Evolutionary conservation across 2,888 invertebrate genomes (phyloP), one percentile per base, ranked within the genome.

Genomic region (Eugnorisma glareosa): DNA sequence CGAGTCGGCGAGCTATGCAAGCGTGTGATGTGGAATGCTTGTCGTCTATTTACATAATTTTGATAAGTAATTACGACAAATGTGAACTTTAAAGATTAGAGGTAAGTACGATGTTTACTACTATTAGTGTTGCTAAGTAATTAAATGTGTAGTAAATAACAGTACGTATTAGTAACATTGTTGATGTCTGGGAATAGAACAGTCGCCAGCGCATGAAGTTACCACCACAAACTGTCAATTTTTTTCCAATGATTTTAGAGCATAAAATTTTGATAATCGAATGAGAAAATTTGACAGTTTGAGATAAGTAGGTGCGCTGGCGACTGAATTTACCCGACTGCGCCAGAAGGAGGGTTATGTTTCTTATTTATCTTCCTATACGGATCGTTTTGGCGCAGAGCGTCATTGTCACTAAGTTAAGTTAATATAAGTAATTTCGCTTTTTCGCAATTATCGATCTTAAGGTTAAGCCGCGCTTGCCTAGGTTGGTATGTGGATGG

Each of bases 1-100:
- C 73, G 69, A 80, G 81, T 73, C 54, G 68, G 72, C 70, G 63
- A 75, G 77, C 79, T 73, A 51, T 81, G 70, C 81, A 72, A 64
- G 78, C 77, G 57, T 79, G 75, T 75, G 85, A 86, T 88, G 61
- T 64, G 76, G 57, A 75, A 64, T 79, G 40, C 54, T 67, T 45
- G 48, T 73, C 54, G 75, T 71, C 51, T 69, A 73, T 78, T 79
- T 79, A 77, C 67, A 73, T 83, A 59, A 68, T 69, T 37, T 73
- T 83, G 82, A 79, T 78, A 82, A 75, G 67, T 68, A 73, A 82
- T 69, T 61, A 75, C 66, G 71, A 73, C 43, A 48, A 85, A 79
- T 79, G 35, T 72, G 35, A 64, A 67, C 69, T 59, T 40, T 51
- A 54, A 40, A 37, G 45, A 81, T 78, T 72, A 51, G 45, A 80